A percentile compares a stretch with the other conserved stretches of the same genome.
These are phyloP conservation scores for Paramormyrops hopkinsi DNA, from an alignment of 2,797 vertebrate species.

Conservation along the genomic window DNA sequence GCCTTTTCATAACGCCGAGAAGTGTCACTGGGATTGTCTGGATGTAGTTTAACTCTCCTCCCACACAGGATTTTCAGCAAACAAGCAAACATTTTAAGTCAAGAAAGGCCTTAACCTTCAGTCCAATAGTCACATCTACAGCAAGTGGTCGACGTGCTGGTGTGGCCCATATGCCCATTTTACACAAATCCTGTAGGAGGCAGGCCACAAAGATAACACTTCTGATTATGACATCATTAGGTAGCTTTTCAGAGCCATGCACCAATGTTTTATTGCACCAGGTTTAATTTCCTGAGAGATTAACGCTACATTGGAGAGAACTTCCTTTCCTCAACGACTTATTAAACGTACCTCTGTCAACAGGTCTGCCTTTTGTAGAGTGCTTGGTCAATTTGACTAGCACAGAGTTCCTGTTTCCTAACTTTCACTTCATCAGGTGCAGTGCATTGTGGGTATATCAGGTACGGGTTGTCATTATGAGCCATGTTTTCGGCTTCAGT, in stretches of 20 bases:
- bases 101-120: background rate
- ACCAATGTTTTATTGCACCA: background rate
- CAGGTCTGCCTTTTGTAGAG: background rate
- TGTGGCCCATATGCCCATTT: background rate
- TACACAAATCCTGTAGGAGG: background rate
- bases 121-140: background rate
- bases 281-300: background rate
- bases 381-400: background rate
- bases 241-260: background rate
- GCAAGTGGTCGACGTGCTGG: background rate
- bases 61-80: background rate
- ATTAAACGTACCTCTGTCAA: background rate
- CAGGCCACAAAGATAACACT: background rate
- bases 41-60: background rate
- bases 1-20: background rate
- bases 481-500: background rate
- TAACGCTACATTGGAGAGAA: background rate
- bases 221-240: background rate
- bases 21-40: background rate
- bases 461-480: background rate
- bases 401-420: background rate
- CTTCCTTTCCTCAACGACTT: background rate
- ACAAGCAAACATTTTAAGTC: background rate
- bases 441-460: background rate
- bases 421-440: background rate